phyloP scores from a whole-genome alignment of 2,797 vertebrate genomes.

The Pangasius macronema region DNA sequence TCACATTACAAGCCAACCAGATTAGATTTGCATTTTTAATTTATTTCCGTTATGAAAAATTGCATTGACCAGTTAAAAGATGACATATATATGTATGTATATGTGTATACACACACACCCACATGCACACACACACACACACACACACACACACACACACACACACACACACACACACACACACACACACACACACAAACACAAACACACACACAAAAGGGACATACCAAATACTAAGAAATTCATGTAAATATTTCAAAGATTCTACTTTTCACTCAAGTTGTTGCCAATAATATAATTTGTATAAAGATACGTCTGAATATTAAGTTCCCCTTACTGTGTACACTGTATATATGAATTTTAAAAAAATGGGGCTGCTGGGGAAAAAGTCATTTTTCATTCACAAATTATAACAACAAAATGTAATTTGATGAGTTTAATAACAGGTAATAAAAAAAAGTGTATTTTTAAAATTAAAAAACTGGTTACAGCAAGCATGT shows the following conservation, averaged over 20 bases:
- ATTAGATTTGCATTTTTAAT: conserved; percentile 99
- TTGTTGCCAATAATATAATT: background rate
- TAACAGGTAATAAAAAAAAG: no score
- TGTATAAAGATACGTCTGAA: background rate
- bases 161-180: background rate
- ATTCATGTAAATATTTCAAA: no score
- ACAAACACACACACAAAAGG: background rate
- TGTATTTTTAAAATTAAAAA: no score
- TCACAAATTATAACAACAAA: no score
- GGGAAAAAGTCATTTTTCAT: no score
- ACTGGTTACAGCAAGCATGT: no score
- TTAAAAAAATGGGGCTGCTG: no score
- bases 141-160: background rate
- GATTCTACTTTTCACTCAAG: no score
- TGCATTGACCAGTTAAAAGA: conserved; percentile 58
- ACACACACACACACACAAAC: conserved; percentile 8
- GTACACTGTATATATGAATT: no score
- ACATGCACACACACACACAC: background rate
- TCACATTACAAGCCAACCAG: conserved; percentile 86
- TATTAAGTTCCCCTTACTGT: no score
- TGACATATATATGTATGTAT: conserved; percentile 55
- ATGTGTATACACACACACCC: background rate
- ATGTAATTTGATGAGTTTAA: no score
- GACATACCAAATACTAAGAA: background rate
- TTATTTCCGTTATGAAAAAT: conserved; percentile 85